Conservation (phyloP, 92 coral and sea anemone species). For the Palythoa grandiflora region DNA sequence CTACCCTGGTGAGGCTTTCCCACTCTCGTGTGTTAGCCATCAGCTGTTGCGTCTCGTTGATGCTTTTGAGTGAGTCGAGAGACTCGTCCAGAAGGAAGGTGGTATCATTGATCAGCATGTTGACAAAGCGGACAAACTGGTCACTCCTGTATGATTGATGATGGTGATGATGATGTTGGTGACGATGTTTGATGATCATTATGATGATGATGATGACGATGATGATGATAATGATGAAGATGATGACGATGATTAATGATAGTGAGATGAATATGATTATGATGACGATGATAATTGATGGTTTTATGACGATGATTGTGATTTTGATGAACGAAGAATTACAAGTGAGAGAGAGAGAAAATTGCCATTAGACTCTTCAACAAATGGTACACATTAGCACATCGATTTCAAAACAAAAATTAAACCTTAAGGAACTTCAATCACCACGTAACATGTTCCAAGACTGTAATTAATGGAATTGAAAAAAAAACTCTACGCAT, state of each 20-base stretch:
- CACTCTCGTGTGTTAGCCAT: constrained; percentile 89
- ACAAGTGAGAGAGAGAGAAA: too few species aligned
- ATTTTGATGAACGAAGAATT: not conserved
- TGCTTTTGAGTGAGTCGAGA: constrained; percentile 88
- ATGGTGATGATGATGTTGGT: not conserved
- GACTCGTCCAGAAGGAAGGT: constrained; percentile 96
- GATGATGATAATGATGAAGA: not conserved
- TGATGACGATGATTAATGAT: not conserved
- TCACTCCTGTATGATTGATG: constrained; percentile 60
- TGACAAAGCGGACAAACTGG: constrained; percentile 93
- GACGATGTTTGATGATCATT: too few species aligned
- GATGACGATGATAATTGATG: too few species aligned
- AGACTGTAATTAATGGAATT: too few species aligned
- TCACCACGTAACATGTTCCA: too few species aligned
- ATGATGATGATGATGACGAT: not conserved
- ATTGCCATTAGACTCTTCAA: too few species aligned
- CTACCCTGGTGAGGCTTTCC: constrained; percentile 90
- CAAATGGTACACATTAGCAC: too few species aligned
- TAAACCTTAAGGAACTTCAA: too few species aligned
- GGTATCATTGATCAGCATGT: constrained; percentile 93
- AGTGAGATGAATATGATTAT: too few species aligned
- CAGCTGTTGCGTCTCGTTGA: constrained; percentile 97
- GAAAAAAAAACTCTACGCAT: too few species aligned
- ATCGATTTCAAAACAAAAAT: too few species aligned
- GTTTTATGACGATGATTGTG: not conserved